Base-by-base conservation (phyloP, 1,140 invertebrate species). In the Wasmannia auropunctata region DNA sequence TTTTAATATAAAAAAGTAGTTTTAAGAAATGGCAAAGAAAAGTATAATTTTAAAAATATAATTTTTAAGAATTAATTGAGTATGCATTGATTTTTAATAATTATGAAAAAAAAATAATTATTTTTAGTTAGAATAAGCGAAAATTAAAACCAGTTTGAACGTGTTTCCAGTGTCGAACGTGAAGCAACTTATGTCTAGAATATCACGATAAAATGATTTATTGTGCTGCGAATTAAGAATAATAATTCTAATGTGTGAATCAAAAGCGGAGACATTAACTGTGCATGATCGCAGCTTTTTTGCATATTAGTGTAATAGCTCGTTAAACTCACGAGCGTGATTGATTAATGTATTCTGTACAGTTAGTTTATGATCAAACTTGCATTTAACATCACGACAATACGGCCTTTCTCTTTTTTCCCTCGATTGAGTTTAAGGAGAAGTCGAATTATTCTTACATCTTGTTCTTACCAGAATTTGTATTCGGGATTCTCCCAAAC, bases 261-360 rank as follows among this genome's bases (percentile, higher is more conserved):
- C 11, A 19, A 7, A 22, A n/a, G 28, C 40, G 19, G 6, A 37
- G 51, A 3, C 54, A 31, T 40, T 10, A 37, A 22, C 54, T 60
- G 58, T 40, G 28, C 56, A 77, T 62, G 62, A 14, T 63, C 10
- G 58, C 75, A 77, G 58, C 56, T 77, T 77, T 54, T 54, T 77
- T 77, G 40, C 40, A 46, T 25, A 63, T 34, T 28, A 10, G 19
- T 49, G 92, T 86, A 31, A 92, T 87, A 46, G 90, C 90, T 88
- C 93, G 85, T 56, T 77, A 85, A 63, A 80, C 77, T 91, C 93
- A 93, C 80, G 86, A 87, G 49, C 84, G 89, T 70, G 60, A 94
- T 54, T 22, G 2, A 54, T 54, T n/a, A 79, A 85, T 89, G 62
- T 51, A 89, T 79, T 85, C 79, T 43, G 6, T 8, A 43, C 14